Conservation (phyloP, 1,140 invertebrate species). For the Bombus balteatus region DNA sequence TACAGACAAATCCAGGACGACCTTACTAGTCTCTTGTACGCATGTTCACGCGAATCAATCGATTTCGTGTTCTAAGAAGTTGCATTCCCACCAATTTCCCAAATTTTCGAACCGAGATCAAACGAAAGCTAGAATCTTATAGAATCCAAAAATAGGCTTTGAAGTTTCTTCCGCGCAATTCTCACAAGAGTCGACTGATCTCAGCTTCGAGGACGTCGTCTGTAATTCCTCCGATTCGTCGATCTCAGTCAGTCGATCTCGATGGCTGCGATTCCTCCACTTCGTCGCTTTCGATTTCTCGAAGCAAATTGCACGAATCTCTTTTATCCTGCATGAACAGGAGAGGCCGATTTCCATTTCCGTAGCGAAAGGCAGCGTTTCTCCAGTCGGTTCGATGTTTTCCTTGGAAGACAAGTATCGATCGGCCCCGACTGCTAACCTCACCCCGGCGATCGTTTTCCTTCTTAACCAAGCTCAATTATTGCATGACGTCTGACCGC, state of each 20-base stretch:
- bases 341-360: background rate
- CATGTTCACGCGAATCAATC: too few species aligned
- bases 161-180: too few species aligned
- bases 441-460: background rate
- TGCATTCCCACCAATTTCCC: too few species aligned
- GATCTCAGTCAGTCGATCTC: too few species aligned
- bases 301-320: background rate
- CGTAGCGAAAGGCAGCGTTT: too few species aligned
- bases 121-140: too few species aligned
- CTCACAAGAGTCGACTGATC: background rate
- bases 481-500: constrained; percentile 24
- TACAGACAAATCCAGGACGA: too few species aligned
- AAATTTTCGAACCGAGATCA: too few species aligned
- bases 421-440: background rate
- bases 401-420: background rate
- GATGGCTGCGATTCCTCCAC: background rate
- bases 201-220: background rate
- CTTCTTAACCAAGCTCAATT: constrained; percentile 6
- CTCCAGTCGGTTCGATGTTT: too few species aligned
- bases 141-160: too few species aligned
- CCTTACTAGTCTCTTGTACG: too few species aligned
- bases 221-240: background rate
- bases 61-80: too few species aligned
- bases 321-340: background rate
- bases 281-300: background rate